Percentiles rank a stretch among this genome's conserved stretches.
These are phyloP conservation scores for Montipora foliosa DNA, from an alignment of 64 coral and sea anemone species.

Conservation along the genomic window DNA sequence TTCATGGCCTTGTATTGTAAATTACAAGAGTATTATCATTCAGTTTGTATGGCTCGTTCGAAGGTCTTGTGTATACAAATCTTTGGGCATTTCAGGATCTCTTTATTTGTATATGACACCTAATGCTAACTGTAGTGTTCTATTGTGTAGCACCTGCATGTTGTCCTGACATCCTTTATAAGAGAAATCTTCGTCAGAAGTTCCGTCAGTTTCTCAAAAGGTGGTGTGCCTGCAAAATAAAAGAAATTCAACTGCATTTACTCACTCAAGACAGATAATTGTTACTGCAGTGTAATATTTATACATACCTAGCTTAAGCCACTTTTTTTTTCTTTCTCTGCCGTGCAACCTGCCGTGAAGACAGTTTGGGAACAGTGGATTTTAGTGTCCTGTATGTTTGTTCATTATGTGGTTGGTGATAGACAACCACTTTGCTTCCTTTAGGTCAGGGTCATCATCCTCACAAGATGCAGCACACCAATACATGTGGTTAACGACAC, in stretches of 20 bases:
- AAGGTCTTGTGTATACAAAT: neutral
- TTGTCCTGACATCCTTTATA: slow-evolving; percentile 38
- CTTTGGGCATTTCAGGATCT: no score
- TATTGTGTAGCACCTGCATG: neutral
- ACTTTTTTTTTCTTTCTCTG: slow-evolving; percentile 61
- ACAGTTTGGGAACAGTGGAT: slow-evolving; percentile 45
- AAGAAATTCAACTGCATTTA: no score
- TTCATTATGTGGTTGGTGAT: slow-evolving; percentile 50
- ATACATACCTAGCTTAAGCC: slow-evolving; percentile 63
- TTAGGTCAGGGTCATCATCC: slow-evolving; percentile 21
- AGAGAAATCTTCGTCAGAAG: slow-evolving; percentile 30
- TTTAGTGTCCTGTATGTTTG: slow-evolving; percentile 45
- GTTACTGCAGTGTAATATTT: no score
- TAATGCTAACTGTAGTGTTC: neutral
- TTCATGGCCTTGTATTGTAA: neutral
- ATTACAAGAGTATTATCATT: neutral
- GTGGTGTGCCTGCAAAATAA: slow-evolving; percentile 2
- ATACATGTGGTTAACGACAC: slow-evolving; percentile 63
- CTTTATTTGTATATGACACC: neutral
- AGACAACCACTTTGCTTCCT: slow-evolving; percentile 49
- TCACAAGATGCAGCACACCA: slow-evolving; percentile 55
- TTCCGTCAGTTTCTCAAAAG: slow-evolving; percentile 38
- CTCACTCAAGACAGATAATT: no score
- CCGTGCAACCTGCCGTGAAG: slow-evolving; percentile 49
- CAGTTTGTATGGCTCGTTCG: neutral